phyloP scores from a whole-genome alignment of 2,113 vertebrate species.

The Lophotis ruficrista region DNA sequence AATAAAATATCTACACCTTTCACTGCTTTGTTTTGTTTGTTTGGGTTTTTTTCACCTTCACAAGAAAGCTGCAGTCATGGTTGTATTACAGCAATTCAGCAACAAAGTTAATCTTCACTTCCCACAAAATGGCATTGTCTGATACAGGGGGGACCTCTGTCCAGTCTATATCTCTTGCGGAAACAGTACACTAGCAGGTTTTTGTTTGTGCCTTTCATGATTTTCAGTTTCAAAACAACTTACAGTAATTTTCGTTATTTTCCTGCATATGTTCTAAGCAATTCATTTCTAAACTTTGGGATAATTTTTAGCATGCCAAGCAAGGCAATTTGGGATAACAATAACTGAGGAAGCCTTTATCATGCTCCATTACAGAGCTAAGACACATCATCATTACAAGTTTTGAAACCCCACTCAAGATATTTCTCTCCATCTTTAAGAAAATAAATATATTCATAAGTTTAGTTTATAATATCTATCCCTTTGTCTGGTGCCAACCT shows the following conservation, averaged over 20 bases:
- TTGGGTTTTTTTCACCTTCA: neutral
- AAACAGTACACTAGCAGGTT: accelerated
- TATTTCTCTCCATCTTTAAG: neutral
- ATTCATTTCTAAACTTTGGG: neutral
- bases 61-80: neutral
- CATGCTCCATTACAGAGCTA: neutral
- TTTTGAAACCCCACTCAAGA: neutral
- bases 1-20: neutral
- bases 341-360: neutral
- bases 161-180: neutral
- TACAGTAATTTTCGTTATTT: neutral
- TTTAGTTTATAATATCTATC: neutral
- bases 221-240: neutral
- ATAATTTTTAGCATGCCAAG: neutral
- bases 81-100: neutral
- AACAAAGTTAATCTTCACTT: neutral
- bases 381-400: neutral
- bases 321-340: neutral
- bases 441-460: accelerated
- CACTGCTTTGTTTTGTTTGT: neutral
- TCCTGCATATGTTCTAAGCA: neutral
- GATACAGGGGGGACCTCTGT: neutral
- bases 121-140: neutral
- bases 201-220: accelerated
- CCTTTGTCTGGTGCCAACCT: neutral